Conservation (phyloP, 35 echinoderm and acorn worm species). For the Lytechinus pictus region DNA sequence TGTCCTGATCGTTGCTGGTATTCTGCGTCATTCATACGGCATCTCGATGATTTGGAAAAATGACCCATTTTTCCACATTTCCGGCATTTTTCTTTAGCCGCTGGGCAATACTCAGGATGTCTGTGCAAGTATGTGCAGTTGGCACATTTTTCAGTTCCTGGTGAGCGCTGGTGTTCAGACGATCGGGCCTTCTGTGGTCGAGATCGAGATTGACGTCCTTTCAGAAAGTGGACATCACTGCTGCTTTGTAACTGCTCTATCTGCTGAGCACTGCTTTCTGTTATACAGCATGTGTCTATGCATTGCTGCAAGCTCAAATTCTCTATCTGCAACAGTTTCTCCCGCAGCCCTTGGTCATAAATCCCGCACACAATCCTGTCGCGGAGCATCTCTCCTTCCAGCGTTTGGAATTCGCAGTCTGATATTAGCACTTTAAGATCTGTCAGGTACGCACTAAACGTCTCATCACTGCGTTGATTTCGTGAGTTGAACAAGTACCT, state of each 20-base stretch:
- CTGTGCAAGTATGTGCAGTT: too few species aligned
- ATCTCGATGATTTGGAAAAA: neutral
- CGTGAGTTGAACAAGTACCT: conserved; percentile 68
- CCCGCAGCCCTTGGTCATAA: neutral
- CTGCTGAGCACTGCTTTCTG: neutral
- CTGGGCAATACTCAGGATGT: neutral
- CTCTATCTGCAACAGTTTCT: conserved; percentile 39
- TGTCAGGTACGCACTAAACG: conserved; percentile 49
- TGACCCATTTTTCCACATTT: neutral
- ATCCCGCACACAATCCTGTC: conserved; percentile 16
- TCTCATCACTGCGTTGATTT: conserved; percentile 42
- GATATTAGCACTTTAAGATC: conserved; percentile 37
- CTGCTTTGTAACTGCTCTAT: conserved; percentile 21
- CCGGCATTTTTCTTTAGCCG: neutral
- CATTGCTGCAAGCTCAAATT: conserved; percentile 30
- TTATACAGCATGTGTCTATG: conserved; percentile 37
- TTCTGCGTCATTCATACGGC: neutral
- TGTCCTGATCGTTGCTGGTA: neutral
- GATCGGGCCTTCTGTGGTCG: too few species aligned
- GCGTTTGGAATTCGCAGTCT: conserved; percentile 47
- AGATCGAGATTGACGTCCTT: too few species aligned
- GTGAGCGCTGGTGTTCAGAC: too few species aligned
- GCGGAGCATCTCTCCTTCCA: neutral
- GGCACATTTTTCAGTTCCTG: too few species aligned
- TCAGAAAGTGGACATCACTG: too few species aligned